Percentiles rank a stretch among this genome's conserved stretches.
Conservation (phyloP, 1,140 invertebrate species). For the Sitobion miscanthi region DNA sequence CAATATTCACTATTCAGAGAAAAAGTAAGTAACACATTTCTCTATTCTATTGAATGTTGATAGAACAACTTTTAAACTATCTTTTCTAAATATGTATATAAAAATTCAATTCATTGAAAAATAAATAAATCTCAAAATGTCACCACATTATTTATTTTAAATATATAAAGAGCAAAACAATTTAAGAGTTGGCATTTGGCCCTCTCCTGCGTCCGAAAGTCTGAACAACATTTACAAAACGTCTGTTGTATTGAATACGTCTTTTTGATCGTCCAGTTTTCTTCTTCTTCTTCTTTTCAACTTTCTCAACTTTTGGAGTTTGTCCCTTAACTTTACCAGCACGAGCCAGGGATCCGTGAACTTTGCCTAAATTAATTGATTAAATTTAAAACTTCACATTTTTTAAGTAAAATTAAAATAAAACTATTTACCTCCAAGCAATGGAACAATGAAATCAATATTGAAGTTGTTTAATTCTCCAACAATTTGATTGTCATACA, state of each 20-base stretch:
- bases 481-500: constrained; percentile 76
- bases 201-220: constrained; percentile 94
- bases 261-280: constrained; percentile 99
- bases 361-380: constrained; percentile 73
- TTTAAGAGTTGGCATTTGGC: constrained; percentile 92
- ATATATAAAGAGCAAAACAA: constrained; percentile 58
- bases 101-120: background rate
- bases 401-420: background rate
- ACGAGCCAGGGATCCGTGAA: constrained; percentile 98
- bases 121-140: background rate
- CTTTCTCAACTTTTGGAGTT: constrained; percentile 97
- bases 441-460: constrained; percentile 81
- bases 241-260: constrained; percentile 97
- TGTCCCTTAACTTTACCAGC: constrained; percentile 99
- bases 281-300: constrained; percentile 99
- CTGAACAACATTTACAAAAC: constrained; percentile 96
- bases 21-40: background rate
- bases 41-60: background rate
- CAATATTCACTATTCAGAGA: background rate
- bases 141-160: constrained; percentile 39
- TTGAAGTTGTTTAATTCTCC: constrained; percentile 70
- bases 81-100: background rate
- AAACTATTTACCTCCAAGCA: constrained; percentile 80
- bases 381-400: background rate
- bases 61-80: too few species aligned